A percentile compares a stretch with the other conserved stretches of the same genome.
phyloP scores from a whole-genome alignment of 2,888 invertebrate species.

The Ashinkailepas kermadecensis region DNA sequence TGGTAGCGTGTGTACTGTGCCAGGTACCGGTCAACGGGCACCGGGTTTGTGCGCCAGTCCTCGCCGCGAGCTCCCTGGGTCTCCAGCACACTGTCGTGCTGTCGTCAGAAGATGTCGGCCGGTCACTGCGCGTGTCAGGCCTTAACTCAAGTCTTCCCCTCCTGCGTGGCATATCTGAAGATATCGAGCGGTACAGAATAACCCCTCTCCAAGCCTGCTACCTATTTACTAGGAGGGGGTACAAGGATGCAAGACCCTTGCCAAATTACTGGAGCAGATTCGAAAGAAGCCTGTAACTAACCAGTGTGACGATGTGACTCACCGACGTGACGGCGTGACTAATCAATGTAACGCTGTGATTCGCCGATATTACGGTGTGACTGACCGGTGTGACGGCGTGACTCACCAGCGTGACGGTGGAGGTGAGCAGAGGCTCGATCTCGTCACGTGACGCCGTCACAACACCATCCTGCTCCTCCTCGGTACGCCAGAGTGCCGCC shows the following conservation, averaged over 20 bases:
- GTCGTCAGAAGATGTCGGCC: not conserved
- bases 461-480: constrained; percentile 34
- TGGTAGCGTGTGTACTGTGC: constrained; percentile 33
- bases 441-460: constrained; percentile 37
- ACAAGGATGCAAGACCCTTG: too few relatives aligned
- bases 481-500: constrained; percentile 37
- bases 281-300: too few relatives aligned
- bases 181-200: too few relatives aligned
- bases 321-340: constrained; percentile 39
- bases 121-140: too few relatives aligned
- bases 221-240: too few relatives aligned
- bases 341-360: constrained; percentile 36
- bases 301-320: constrained; percentile 25
- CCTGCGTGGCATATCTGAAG: too few relatives aligned
- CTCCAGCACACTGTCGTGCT: constrained; percentile 39
- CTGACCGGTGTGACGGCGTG: not conserved
- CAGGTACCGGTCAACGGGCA: constrained; percentile 36
- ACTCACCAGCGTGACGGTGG: constrained; percentile 39
- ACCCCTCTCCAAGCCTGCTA: too few relatives aligned
- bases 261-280: too few relatives aligned
- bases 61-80: constrained; percentile 37
- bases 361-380: too few relatives aligned
- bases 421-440: constrained; percentile 38
- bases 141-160: too few relatives aligned
- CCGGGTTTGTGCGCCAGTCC: constrained; percentile 37